phyloP scores from a whole-genome alignment of 1,140 invertebrate species.

The Pseudomyrmex pallidus region DNA sequence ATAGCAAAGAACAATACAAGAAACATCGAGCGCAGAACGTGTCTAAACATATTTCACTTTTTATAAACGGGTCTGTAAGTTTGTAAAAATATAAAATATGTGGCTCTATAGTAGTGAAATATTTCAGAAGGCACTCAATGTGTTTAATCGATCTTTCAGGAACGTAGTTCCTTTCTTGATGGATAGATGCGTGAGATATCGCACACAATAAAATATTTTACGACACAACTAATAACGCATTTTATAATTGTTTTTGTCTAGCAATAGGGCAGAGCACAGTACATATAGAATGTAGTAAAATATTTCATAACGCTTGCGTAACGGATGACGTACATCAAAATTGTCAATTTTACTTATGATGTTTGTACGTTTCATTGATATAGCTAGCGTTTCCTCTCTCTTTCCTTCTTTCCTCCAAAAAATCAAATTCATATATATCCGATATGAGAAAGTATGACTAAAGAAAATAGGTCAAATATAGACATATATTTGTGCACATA shows the following conservation, averaged over 20 bases:
- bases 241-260: conserved; percentile 16
- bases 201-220: conserved; percentile 38
- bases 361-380: neutral
- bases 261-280: neutral
- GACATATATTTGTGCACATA: too few relatives aligned
- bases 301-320: conserved; percentile 13
- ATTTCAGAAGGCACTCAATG: conserved; percentile 75
- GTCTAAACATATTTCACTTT: conserved; percentile 28
- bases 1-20: conserved; percentile 8
- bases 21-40: neutral
- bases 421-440: too few relatives aligned
- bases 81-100: conserved; percentile 27
- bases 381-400: too few relatives aligned
- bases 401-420: too few relatives aligned
- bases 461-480: too few relatives aligned
- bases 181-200: conserved; percentile 9
- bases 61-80: conserved; percentile 3
- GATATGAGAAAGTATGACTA: too few relatives aligned
- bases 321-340: neutral
- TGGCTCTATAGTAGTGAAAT: conserved; percentile 62
- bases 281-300: conserved; percentile 7
- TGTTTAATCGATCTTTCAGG: conserved; percentile 62
- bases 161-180: conserved; percentile 51
- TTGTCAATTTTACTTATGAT: neutral
- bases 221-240: neutral